A percentile compares a stretch with the other conserved stretches of the same genome.
Conservation (phyloP, 2,113 vertebrate genomes). For the Paedocypris sp. region DNA sequence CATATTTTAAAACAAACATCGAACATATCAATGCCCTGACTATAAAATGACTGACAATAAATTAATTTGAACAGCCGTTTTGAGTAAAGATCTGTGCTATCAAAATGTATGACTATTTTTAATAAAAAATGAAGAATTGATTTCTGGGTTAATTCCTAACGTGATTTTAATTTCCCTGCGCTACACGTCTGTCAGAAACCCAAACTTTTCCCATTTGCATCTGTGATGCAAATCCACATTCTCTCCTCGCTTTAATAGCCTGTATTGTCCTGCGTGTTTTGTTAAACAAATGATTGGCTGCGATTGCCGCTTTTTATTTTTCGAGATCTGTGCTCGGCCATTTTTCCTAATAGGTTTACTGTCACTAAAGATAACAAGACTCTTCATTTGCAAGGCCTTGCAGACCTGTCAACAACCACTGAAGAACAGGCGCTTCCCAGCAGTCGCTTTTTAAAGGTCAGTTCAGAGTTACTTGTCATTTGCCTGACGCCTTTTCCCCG, state of each 20-base stretch:
- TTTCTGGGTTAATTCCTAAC: too few species aligned
- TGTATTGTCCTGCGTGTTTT: constrained; percentile 19
- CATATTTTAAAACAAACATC: too few species aligned
- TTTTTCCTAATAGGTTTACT: constrained; percentile 4
- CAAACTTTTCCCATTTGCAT: constrained; percentile 9
- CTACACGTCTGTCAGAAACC: constrained; percentile 12
- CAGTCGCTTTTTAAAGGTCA: constrained; percentile 23
- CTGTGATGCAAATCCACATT: constrained; percentile 14
- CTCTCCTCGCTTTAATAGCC: constrained; percentile 14
- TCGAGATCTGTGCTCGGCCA: not conserved
- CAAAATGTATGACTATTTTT: too few species aligned
- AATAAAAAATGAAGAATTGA: too few species aligned
- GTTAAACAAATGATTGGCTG: constrained; percentile 28
- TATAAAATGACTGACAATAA: too few species aligned
- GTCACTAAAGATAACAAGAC: constrained; percentile 21
- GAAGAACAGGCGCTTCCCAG: constrained; percentile 9
- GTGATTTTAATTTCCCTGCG: too few species aligned
- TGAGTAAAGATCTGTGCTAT: too few species aligned
- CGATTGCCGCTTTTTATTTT: constrained; percentile 17
- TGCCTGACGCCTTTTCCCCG: not conserved
- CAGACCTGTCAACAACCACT: constrained; percentile 2
- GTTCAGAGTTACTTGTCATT: constrained; percentile 5
- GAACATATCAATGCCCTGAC: too few species aligned
- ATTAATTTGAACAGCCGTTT: too few species aligned
- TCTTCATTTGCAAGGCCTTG: constrained; percentile 11